Evolutionary conservation across 2,888 invertebrate species (phyloP).

Genomic region (Endomychus coccineus): DNA sequence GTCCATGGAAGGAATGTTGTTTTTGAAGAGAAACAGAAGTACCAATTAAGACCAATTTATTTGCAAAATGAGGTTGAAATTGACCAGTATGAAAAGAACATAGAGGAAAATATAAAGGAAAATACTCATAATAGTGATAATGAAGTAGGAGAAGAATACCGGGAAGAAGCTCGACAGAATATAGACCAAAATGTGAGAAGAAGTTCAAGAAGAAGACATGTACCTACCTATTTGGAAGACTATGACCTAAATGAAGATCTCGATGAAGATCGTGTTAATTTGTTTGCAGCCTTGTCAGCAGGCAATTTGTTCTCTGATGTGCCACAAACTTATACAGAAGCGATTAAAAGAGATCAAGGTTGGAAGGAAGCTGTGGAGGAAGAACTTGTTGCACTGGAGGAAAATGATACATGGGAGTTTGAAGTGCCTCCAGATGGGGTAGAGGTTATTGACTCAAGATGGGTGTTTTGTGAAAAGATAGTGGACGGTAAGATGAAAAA

Average conservation of each 20-base stretch:
- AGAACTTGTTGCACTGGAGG: slow-evolving; percentile 18
- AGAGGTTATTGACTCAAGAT: slow-evolving; percentile 21
- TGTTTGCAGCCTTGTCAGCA: slow-evolving; percentile 13
- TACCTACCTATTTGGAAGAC: slow-evolving; percentile 13
- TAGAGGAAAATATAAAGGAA: not conserved
- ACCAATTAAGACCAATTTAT: too few species aligned
- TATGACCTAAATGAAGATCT: slow-evolving; percentile 14
- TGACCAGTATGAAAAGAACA: too few species aligned
- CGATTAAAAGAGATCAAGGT: slow-evolving; percentile 8
- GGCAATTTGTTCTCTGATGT: slow-evolving; percentile 16
- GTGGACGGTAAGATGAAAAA: slow-evolving; percentile 16
- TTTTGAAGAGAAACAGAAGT: not conserved
- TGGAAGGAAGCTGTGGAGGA: slow-evolving; percentile 21
- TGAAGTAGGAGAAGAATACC: slow-evolving; percentile 1
- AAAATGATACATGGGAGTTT: slow-evolving; percentile 21
- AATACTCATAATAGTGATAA: slow-evolving; percentile 4
- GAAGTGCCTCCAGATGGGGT: slow-evolving; percentile 14
- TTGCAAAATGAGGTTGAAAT: too few species aligned
- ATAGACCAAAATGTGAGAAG: slow-evolving; percentile 2
- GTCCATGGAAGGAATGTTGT: not conserved
- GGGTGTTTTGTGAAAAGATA: slow-evolving; percentile 20
- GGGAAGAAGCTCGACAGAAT: not conserved
- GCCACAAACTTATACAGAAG: slow-evolving; percentile 19
- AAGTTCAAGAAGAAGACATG: not conserved
- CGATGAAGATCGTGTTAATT: slow-evolving; percentile 1